Conservation (phyloP, 2,797 vertebrate species). For the Sebastes nivosus region DNA sequence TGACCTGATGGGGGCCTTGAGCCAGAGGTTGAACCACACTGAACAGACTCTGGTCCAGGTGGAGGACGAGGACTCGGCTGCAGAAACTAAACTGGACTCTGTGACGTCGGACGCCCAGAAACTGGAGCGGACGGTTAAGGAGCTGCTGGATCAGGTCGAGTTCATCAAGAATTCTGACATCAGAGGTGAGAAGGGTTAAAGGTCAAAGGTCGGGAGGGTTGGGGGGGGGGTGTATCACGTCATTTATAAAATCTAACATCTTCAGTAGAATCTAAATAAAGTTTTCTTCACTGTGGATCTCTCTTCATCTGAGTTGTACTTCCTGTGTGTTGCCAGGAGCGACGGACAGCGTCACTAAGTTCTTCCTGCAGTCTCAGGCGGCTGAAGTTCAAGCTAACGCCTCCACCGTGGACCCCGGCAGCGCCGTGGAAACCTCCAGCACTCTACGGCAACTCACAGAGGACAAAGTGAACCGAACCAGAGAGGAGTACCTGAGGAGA, state of each 20-base stretch:
- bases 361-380: conserved; percentile 89
- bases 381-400: conserved; percentile 89
- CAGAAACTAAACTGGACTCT: conserved; percentile 75
- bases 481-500: conserved; percentile 82
- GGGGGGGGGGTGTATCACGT: no score
- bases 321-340: conserved; percentile 85
- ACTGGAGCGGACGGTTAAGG: conserved; percentile 86
- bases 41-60: conserved; percentile 82
- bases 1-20: conserved; percentile 87
- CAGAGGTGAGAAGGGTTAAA: conserved; percentile 81
- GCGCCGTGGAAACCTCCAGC: conserved; percentile 81
- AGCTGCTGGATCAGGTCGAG: conserved; percentile 92
- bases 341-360: conserved; percentile 89
- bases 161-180: conserved; percentile 97
- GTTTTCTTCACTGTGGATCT: neutral
- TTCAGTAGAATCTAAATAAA: no score
- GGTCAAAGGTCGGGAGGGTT: neutral
- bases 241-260: no score
- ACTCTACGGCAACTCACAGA: conserved; percentile 83
- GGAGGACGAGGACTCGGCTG: conserved; percentile 77
- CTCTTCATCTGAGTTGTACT: neutral
- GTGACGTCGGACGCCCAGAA: conserved; percentile 86
- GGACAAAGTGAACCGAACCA: conserved; percentile 84
- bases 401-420: conserved; percentile 81
- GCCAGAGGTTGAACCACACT: conserved; percentile 83